Evolutionary conservation across 2,888 invertebrate species (phyloP), one percentile per base, ranked within the genome.

Genomic region (Ormyrus pomaceus): DNA sequence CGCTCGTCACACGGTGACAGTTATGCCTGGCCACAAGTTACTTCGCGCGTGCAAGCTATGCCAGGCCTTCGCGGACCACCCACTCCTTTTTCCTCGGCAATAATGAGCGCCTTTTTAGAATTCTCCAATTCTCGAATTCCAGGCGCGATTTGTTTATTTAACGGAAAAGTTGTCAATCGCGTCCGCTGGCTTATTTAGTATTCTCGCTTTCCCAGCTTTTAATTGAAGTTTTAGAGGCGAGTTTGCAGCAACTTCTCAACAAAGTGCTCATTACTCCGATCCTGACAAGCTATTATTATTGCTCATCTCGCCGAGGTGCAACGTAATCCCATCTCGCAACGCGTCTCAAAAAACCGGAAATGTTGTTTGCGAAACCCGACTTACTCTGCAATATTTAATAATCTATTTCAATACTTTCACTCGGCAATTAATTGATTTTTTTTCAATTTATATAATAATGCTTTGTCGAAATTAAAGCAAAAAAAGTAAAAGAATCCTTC

Each of bases 231-330:
- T 59, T 76, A 53, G 46, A 46, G 11, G 34, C 45, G 13, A 19
- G 45, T 68, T 56, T 34, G 6, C 48, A 48, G 10, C 13, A 58
- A n/a, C 53, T 50, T 46, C 59, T 34, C 45, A 68, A 46, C 56
- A 48, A 72, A 78, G 61, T 53, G 46, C 61, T 78, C 61, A 65
- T 77, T 77, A 71, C 59, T 71, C 50, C 58, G 59, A 72, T 61
- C 71, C 72, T 72, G 66, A 78, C 55, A 72, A 66, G 59, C 66
- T 68, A 6, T 64, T 71, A 71, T 70, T 77, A 45, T 58, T 45
- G 5, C 8, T 34, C 10, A 6, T 59, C 13, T 13, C 34, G 11
- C 45, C 9, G 65, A 59, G 64, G 51, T 62, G 46, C 70, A 51
- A 45, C 64, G 59, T 71, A 71, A 77, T 71, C 65, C 66, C 46